Conservation (phyloP, 2,888 invertebrate species). For the Amblyjoppa proteus region DNA sequence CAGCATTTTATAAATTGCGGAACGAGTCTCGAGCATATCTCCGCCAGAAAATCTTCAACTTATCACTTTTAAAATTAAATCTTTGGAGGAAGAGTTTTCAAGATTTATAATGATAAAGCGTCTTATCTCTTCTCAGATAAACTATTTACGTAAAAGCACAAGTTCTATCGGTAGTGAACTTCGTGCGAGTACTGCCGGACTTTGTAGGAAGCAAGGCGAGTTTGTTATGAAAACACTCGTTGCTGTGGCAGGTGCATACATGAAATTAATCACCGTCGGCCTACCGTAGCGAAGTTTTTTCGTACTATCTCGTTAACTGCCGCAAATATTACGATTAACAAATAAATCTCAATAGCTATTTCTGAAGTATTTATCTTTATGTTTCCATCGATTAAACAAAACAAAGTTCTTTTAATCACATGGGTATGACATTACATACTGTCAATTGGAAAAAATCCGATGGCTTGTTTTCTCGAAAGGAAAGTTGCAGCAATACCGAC, state of each 20-base stretch:
- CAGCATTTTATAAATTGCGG: constrained; percentile 85
- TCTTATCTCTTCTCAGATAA: background rate
- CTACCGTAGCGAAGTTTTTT: background rate
- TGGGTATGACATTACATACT: background rate
- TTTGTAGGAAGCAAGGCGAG: constrained; percentile 40
- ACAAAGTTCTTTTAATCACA: background rate
- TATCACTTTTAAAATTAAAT: constrained; percentile 6
- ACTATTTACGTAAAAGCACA: constrained; percentile 35
- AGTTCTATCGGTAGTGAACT: constrained; percentile 37
- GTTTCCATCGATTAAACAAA: background rate
- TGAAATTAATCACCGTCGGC: constrained; percentile 44
- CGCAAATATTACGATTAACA: background rate
- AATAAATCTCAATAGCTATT: background rate
- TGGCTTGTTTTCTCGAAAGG: background rate
- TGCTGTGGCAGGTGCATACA: constrained; percentile 81
- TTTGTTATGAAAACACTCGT: constrained; percentile 74
- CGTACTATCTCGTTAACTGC: background rate
- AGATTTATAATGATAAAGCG: background rate
- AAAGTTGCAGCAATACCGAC: constrained; percentile 9
- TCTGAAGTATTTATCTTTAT: background rate
- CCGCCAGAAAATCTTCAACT: constrained; percentile 3
- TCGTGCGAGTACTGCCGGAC: constrained; percentile 31
- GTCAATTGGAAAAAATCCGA: background rate
- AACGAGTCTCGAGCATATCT: constrained; percentile 83
- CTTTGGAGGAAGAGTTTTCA: background rate